These are phyloP conservation scores for Oxyura jamaicensis DNA, from an alignment of 2,113 vertebrate genomes.

Conservation along the genomic window DNA sequence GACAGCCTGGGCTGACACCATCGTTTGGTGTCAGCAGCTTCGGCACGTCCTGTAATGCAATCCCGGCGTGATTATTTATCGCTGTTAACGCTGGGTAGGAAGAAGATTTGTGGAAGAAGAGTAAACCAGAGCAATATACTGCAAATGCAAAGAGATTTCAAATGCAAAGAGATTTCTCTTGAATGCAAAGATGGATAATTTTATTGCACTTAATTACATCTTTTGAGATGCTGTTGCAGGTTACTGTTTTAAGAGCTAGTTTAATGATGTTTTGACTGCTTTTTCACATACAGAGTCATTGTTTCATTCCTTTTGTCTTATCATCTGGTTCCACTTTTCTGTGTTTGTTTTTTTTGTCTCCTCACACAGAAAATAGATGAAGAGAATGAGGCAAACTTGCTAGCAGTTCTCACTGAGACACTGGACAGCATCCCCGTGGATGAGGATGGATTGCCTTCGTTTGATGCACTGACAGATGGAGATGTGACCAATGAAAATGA, in stretches of 20 bases:
- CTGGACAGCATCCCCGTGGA: constrained; percentile 99
- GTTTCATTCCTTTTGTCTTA: background rate
- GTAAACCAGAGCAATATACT: background rate
- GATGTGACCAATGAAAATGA: constrained; percentile 98
- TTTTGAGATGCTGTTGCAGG: background rate
- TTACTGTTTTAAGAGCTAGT: background rate
- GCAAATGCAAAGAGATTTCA: background rate
- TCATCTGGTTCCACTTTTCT: background rate
- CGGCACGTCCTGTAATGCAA: constrained; percentile 65
- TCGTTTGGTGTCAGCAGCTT: constrained; percentile 66
- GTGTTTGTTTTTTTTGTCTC: background rate
- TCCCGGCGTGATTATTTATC: constrained; percentile 59
- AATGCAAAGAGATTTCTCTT: constrained; percentile 1
- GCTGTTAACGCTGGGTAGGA: background rate
- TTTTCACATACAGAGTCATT: background rate
- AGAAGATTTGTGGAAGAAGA: constrained; percentile 17
- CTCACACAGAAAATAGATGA: constrained; percentile 96
- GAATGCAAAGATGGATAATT: background rate
- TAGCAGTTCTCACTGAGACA: constrained; percentile 98
- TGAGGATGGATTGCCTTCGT: constrained; percentile 99
- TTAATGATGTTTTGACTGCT: background rate
- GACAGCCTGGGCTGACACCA: constrained; percentile 45
- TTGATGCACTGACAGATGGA: constrained; percentile 98
- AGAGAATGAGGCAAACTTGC: constrained; percentile 98
- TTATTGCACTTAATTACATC: background rate